Base-by-base conservation (phyloP, 2,113 vertebrate genomes). In the Chaetura pelagica region DNA sequence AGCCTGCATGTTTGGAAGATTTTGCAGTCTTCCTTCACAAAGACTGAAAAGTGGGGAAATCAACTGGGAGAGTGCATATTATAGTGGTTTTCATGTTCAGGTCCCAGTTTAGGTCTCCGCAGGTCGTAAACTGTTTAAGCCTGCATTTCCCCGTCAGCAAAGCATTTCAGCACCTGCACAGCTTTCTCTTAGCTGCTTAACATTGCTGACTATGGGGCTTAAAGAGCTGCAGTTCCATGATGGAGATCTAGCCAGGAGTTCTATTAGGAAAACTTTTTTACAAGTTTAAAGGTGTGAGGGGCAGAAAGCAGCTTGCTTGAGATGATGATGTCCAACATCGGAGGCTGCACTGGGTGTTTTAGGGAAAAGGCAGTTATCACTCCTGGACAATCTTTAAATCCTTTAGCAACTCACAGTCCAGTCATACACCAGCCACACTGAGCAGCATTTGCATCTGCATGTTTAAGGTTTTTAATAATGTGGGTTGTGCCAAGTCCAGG, bases 81-180 rank as follows among this genome's bases (percentile, higher is more conserved):
- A 4, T 0, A 29, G 42, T 46, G 63, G 35, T 38, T 94, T 87
- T 40, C 57, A 10, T 2, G 7, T 52, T 67, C 64, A 46, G 52
- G 34, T 68, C 52, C 30, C 69, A 64, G 84, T 75, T 64, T 84
- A 54, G 77, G 76, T 62, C 58, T 86, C 68, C 1, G 0, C 85
- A 96, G 79, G 85, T 13, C 88, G 49, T 14, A 67, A 86, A 71
- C 44, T 77, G 95, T 93, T 89, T 34, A 29, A 88, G 85, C 90
- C 90, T 94, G 80, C 59, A 74, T 77, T 92, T 94, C 61, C 83
- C 93, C 8, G 10, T 26, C 92, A 97, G 94, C 93, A 95, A 90
- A 95, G 92, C 85, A 34, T 35, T 90, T 94, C 76, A 81, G 83
- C 76, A 81, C 0, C 10, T 26, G 68, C 55, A 73, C 55, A 35